Percentiles rank a stretch among this genome's conserved stretches.
Evolutionary conservation across 2,797 vertebrate species (phyloP).

Genomic region (Sebastes iracundus): DNA sequence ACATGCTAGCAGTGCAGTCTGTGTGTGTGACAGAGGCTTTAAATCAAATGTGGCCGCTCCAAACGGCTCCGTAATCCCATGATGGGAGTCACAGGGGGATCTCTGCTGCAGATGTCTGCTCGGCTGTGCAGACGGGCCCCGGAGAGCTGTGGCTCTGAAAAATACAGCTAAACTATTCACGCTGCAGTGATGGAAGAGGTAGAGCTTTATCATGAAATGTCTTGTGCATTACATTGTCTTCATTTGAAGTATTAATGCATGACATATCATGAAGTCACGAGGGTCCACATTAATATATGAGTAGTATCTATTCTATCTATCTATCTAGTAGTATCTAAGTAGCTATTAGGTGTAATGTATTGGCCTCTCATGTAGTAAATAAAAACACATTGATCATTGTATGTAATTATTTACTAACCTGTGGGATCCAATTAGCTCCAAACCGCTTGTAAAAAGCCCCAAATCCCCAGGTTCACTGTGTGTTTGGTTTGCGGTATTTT

Average conservation of each 20-base stretch:
- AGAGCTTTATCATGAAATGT: background rate
- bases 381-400: background rate
- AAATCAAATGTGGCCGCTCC: constrained; percentile 67
- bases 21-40: constrained; percentile 63
- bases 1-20: constrained; percentile 59
- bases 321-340: background rate
- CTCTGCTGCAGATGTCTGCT: constrained; percentile 57
- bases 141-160: constrained; percentile 24
- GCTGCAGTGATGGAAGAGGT: background rate
- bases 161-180: constrained; percentile 15
- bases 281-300: background rate
- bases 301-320: background rate
- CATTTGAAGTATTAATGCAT: background rate
- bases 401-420: background rate
- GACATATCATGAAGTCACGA: background rate
- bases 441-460: background rate
- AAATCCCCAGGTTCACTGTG: too few species aligned
- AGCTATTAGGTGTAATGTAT: background rate
- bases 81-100: constrained; percentile 58
- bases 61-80: constrained; percentile 61
- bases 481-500: background rate
- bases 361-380: background rate
- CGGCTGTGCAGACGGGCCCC: constrained; percentile 17
- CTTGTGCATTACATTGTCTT: background rate
- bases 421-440: background rate